Percentiles rank a stretch among this genome's conserved stretches.
Conservation (phyloP, 30 jellyfish, hydroid and myxozoan species). For the Cassiopea xamachana region DNA sequence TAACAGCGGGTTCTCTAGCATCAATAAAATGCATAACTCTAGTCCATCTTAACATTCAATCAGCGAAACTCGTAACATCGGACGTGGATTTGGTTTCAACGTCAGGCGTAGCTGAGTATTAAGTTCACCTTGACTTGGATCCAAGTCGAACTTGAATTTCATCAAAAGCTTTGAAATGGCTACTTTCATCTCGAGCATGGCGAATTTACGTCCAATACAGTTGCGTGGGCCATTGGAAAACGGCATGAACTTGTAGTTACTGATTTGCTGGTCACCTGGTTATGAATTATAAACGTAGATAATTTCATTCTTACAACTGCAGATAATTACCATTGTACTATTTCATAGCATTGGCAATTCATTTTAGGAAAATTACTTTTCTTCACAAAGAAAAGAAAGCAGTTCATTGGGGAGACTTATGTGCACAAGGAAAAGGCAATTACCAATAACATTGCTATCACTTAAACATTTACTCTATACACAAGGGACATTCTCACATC, state of each 20-base stretch:
- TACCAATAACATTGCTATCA: too few species aligned
- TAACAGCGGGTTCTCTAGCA: too few species aligned
- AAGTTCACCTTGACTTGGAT: slow-evolving; percentile 57
- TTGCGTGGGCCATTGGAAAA: slow-evolving; percentile 79
- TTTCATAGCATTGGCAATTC: neutral
- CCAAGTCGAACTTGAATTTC: slow-evolving; percentile 52
- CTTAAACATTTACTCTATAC: too few species aligned
- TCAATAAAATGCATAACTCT: neutral
- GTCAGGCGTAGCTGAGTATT: slow-evolving; percentile 24
- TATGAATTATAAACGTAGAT: neutral
- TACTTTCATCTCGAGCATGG: slow-evolving; percentile 74
- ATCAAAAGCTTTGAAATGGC: slow-evolving; percentile 48
- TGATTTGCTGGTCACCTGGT: slow-evolving; percentile 18
- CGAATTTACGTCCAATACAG: slow-evolving; percentile 76
- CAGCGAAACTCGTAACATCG: slow-evolving; percentile 35
- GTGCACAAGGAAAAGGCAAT: too few species aligned
- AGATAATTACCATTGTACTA: neutral
- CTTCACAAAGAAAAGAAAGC: too few species aligned
- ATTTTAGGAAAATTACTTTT: too few species aligned
- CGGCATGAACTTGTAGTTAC: slow-evolving; percentile 68
- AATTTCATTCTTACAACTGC: neutral
- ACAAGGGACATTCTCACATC: too few species aligned
- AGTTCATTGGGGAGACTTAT: too few species aligned
- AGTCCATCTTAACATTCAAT: neutral
- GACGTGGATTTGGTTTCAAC: slow-evolving; percentile 56